These are phyloP conservation scores for Miniopterus natalensis DNA, from an alignment of 2,113 vertebrate species.

Conservation along the genomic window DNA sequence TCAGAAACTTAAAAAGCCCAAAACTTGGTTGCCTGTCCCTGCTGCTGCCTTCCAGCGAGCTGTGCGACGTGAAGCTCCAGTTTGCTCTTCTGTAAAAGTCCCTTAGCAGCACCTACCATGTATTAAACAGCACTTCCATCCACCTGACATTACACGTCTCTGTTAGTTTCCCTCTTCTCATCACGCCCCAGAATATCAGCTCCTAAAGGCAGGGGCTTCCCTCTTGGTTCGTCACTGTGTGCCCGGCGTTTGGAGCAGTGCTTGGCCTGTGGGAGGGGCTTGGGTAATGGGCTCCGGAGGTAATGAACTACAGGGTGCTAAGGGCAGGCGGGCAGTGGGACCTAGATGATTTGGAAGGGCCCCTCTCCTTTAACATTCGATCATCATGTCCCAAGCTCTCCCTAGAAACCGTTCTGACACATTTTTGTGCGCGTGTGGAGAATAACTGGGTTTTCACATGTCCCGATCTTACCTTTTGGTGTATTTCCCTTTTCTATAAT, in stretches of 20 bases:
- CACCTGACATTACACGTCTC: accelerated
- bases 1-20: not conserved
- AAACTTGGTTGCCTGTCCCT: not conserved
- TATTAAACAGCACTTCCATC: accelerated
- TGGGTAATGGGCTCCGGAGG: not conserved
- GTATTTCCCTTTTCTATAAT: not conserved
- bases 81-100: too few relatives aligned
- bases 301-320: too few relatives aligned
- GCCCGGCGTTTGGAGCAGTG: not conserved
- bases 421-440: not conserved
- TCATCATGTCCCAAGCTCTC: accelerated
- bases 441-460: not conserved
- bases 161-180: not conserved
- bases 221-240: not conserved
- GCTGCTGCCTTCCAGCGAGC: not conserved
- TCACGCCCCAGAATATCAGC: not conserved
- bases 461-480: not conserved
- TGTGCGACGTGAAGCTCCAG: not conserved
- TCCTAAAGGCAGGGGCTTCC: not conserved
- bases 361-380: too few relatives aligned
- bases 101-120: too few relatives aligned
- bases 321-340: not conserved
- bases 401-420: not conserved
- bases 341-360: accelerated
- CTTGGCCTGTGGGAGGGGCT: accelerated